These are phyloP conservation scores for Norana najaformis DNA, from an alignment of 2,888 invertebrate genomes.

Conservation along the genomic window DNA sequence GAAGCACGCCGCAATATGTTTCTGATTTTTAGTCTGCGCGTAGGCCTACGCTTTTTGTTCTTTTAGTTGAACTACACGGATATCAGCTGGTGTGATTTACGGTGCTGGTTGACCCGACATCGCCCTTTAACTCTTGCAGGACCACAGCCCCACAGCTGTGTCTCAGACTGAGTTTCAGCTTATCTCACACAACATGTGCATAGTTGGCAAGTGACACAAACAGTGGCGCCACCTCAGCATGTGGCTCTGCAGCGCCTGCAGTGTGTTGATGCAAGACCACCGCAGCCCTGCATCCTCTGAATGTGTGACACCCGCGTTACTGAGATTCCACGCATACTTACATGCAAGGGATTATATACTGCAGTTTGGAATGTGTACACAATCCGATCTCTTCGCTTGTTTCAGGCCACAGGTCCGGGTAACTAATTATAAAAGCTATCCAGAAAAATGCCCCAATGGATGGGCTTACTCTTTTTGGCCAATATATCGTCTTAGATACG, in stretches of 20 bases:
- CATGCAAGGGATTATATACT: background rate
- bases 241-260: background rate
- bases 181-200: background rate
- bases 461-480: too few species aligned
- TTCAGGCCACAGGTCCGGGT: background rate
- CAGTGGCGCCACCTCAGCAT: background rate
- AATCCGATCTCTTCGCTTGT: background rate
- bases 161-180: background rate
- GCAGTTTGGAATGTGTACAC: background rate
- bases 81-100: background rate
- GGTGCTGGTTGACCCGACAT: background rate
- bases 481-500: too few species aligned
- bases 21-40: too few species aligned
- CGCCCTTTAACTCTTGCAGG: too few species aligned
- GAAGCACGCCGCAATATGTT: background rate
- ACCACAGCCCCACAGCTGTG: background rate
- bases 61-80: background rate
- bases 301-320: background rate
- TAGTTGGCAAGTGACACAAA: too few species aligned
- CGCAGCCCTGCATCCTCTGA: background rate
- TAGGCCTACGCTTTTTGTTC: background rate
- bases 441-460: background rate
- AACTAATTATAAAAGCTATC: background rate
- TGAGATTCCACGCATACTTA: background rate
- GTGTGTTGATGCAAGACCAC: background rate